Percentiles rank a stretch among this genome's conserved stretches.
Conservation (phyloP, 2,888 invertebrate genomes). For the Cheiracanthium punctorium region DNA sequence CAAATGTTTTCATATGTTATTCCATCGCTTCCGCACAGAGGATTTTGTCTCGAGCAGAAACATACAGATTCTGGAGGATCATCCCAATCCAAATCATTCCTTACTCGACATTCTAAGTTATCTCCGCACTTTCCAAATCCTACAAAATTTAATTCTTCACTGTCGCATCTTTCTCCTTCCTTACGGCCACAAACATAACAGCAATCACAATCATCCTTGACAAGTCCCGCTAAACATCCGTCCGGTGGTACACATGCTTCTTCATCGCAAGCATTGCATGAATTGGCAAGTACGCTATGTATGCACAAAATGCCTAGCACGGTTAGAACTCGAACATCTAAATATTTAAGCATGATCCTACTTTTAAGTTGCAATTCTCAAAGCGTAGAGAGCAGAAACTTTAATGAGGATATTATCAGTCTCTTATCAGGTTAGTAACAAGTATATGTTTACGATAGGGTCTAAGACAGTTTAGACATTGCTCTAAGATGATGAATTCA, state of each 20-base stretch:
- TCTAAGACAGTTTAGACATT: not conserved
- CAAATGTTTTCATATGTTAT: constrained; percentile 78
- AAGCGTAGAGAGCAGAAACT: not conserved
- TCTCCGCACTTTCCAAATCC: constrained; percentile 78
- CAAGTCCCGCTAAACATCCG: constrained; percentile 78
- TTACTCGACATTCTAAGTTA: constrained; percentile 77
- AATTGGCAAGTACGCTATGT: not conserved
- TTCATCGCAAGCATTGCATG: constrained; percentile 70
- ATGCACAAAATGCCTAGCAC: not conserved
- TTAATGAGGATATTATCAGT: not conserved
- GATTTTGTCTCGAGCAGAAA: constrained; percentile 77
- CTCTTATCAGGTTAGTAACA: not conserved
- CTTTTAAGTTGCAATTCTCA: not conserved
- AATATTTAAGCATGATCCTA: not conserved
- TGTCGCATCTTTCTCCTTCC: constrained; percentile 79
- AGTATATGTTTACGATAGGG: not conserved
- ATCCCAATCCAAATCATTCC: constrained; percentile 77
- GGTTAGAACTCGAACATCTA: not conserved
- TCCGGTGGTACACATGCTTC: constrained; percentile 75
- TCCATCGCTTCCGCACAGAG: constrained; percentile 79
- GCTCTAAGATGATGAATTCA: not conserved
- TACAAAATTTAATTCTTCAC: constrained; percentile 72
- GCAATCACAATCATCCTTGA: constrained; percentile 79
- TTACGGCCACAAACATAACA: constrained; percentile 78
- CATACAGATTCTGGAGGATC: constrained; percentile 78